These are phyloP conservation scores for Sebastes nivosus DNA, from an alignment of 2,797 vertebrate species.

Conservation along the genomic window DNA sequence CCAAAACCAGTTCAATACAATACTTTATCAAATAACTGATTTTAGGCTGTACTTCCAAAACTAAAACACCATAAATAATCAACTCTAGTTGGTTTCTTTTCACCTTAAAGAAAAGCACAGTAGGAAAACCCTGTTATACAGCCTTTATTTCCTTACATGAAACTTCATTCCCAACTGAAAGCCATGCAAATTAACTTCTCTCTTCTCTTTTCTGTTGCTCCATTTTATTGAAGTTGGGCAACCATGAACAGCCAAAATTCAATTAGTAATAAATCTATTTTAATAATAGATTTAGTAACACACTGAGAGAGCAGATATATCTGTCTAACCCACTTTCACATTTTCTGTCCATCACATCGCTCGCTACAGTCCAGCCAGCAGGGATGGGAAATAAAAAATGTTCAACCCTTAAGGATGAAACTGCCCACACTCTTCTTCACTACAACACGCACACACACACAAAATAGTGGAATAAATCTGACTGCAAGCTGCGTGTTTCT, in stretches of 20 bases:
- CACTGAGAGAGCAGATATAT: neutral
- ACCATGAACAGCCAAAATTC: neutral
- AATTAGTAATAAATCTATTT: neutral
- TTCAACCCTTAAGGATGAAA: slow-evolving; percentile 25
- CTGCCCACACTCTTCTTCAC: neutral
- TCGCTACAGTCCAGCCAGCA: slow-evolving; percentile 7
- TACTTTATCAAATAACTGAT: neutral
- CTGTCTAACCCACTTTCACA: slow-evolving; percentile 2
- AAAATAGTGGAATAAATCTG: neutral
- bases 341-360: slow-evolving; percentile 9
- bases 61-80: neutral
- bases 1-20: neutral
- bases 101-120: neutral
- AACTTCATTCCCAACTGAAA: neutral
- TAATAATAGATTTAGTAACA: neutral
- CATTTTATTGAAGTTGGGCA: neutral
- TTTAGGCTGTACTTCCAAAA: neutral
- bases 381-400: slow-evolving; percentile 16
- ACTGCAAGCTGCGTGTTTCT: slow-evolving; percentile 46
- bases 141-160: neutral
- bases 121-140: neutral
- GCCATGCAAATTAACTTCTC: neutral
- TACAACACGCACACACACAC: slow-evolving; percentile 1
- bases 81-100: neutral
- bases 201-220: neutral